A percentile compares a stretch with the other conserved stretches of the same genome.
Evolutionary conservation across 2,797 vertebrate genomes (phyloP).

Genomic region (Protonibea diacanthus): DNA sequence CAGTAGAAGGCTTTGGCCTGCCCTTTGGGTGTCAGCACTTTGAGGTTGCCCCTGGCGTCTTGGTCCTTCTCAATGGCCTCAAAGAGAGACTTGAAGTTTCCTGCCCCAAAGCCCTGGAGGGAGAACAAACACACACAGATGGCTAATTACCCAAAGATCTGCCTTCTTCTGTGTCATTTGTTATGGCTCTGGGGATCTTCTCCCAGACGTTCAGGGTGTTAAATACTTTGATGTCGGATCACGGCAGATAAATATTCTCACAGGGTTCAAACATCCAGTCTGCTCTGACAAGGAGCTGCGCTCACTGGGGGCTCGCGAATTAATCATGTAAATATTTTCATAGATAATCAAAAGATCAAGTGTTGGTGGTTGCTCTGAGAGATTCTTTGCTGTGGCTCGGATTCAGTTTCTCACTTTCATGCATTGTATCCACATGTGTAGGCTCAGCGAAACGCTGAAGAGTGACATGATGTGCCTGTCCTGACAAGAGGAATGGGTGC

Average conservation of each 20-base stretch:
- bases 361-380: slow-evolving; percentile 57
- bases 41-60: slow-evolving; percentile 89
- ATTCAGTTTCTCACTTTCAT: slow-evolving; percentile 73
- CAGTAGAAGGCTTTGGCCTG: slow-evolving; percentile 78
- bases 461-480: slow-evolving; percentile 75
- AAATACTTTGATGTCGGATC: slow-evolving; percentile 71
- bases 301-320: slow-evolving; percentile 40
- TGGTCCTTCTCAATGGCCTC: slow-evolving; percentile 91
- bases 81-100: slow-evolving; percentile 92
- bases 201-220: slow-evolving; percentile 46
- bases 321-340: slow-evolving; percentile 74
- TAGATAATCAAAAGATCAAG: slow-evolving; percentile 68
- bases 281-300: slow-evolving; percentile 20
- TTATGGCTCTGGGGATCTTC: slow-evolving; percentile 65
- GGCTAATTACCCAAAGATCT: slow-evolving; percentile 72
- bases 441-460: slow-evolving; percentile 54
- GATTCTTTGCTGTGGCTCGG: slow-evolving; percentile 70
- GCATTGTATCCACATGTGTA: slow-evolving; percentile 75
- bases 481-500: slow-evolving; percentile 71
- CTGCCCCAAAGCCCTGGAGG: slow-evolving; percentile 89
- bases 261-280: slow-evolving; percentile 53
- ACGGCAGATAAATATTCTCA: slow-evolving; percentile 50
- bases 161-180: slow-evolving; percentile 65
- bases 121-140: slow-evolving; percentile 67
- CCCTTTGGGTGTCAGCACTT: slow-evolving; percentile 76